Base-by-base conservation (phyloP, 2,113 vertebrate species). In the Sigmodon hispidus region DNA sequence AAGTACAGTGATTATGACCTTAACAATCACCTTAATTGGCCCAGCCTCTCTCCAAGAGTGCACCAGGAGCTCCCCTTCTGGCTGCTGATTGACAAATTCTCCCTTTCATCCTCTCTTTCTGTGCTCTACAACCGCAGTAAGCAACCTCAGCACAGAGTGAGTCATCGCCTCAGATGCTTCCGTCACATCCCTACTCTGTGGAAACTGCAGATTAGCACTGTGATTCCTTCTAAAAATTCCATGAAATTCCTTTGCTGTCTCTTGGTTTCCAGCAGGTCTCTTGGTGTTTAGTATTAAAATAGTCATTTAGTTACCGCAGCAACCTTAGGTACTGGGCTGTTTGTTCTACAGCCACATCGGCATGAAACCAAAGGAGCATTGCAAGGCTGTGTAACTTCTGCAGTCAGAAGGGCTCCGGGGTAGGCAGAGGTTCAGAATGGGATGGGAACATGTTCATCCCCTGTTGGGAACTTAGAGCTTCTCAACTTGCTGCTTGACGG, bases 11-110 rank as follows among this genome's bases (percentile, higher is more conserved):
- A 96, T 96, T 94, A 96, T 97, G 96, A 96, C 94, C 94, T 88
- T 84, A 50, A 95, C 93, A 96, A 93, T 97, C 97, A 96, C 93
- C 97, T 97, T 94, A 96, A 94, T 96, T 97, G 96, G 83, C 81
- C 89, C 91, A 48, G 52, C 77, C 34, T 40, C 75, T 95, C 69
- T 29, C 59, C 65, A 72, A 55, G 43, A 65, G 57, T 77, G 72
- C 93, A 65, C 90, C 81, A 61, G 83, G 81, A 94, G 93, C 94
- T 77, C n/a, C 50, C 43, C 79, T 91, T 81, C 69, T 90, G 80
- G 59, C 36, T 85, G n/a, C 90, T 70, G 59, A 73, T 96, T 96
- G 86, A 86, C 31, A 92, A 61, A 69, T 59, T 4, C 59, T n/a
- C 12, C 67, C 22, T 69, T 63, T 87, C 26, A 70, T 92, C 22